These are phyloP conservation scores for Emydocephalus ijimae DNA, from an alignment of 2,113 vertebrate species.

Conservation along the genomic window DNA sequence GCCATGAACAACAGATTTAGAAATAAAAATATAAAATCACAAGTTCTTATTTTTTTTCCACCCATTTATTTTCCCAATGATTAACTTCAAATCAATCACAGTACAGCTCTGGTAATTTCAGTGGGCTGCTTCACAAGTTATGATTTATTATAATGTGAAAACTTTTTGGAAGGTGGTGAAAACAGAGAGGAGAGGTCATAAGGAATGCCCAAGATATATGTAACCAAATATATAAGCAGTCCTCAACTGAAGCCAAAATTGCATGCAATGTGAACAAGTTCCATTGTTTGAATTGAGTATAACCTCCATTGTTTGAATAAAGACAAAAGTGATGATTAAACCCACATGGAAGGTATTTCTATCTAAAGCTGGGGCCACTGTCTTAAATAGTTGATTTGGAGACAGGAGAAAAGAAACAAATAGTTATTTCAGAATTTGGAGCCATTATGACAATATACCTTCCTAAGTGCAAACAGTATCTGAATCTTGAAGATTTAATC, in stretches of 20 bases:
- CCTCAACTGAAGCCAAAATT: slow-evolving; percentile 21
- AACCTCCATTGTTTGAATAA: slow-evolving; percentile 26
- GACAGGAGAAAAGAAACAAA: not conserved
- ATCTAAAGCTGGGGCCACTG: not conserved
- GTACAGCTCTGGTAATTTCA: slow-evolving; percentile 44
- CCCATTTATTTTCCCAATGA: not conserved
- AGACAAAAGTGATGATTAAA: slow-evolving; percentile 36
- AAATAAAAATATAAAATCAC: not conserved
- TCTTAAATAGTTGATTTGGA: not conserved
- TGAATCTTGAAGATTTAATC: not conserved
- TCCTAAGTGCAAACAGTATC: not conserved
- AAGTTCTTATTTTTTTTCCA: slow-evolving; percentile 1
- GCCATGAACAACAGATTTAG: slow-evolving; percentile 5
- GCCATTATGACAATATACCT: not conserved
- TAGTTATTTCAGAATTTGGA: not conserved
- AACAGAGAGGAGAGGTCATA: slow-evolving; percentile 24
- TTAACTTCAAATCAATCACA: slow-evolving; percentile 43
- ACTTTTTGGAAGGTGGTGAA: slow-evolving; percentile 35
- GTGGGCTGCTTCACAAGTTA: slow-evolving; percentile 35
- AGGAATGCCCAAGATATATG: slow-evolving; percentile 44
- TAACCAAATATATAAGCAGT: slow-evolving; percentile 31
- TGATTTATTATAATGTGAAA: slow-evolving; percentile 43
- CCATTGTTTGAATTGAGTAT: slow-evolving; percentile 11
- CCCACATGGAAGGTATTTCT: not conserved
- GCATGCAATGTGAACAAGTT: slow-evolving; percentile 16